phyloP scores from a whole-genome alignment of 2,113 vertebrate genomes.

The Leucosticte australis region DNA sequence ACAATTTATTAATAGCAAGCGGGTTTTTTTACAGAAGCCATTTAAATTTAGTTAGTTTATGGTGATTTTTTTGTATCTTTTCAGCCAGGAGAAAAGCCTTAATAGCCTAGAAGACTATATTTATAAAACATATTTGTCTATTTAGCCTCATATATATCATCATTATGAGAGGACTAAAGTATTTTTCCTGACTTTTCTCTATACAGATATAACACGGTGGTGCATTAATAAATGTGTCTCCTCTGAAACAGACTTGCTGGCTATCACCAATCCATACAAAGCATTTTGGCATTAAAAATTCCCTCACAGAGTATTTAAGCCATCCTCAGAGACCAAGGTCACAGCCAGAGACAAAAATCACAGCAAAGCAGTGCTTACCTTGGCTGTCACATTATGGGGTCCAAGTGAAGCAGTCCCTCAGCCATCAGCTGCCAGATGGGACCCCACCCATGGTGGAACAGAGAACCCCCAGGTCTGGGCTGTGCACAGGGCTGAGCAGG shows the following conservation, averaged over 20 bases:
- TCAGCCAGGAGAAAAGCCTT: constrained; percentile 31
- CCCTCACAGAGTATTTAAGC: background rate
- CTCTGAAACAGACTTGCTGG: constrained; percentile 2
- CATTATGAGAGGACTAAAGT: constrained; percentile 33
- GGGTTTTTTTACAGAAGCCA: background rate
- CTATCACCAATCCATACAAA: constrained; percentile 11
- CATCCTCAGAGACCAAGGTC: background rate
- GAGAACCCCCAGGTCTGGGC: rapidly evolving
- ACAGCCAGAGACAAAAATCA: background rate
- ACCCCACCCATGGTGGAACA: background rate
- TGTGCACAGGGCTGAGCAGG: rapidly evolving
- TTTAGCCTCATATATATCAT: constrained; percentile 42
- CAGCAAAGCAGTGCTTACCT: background rate
- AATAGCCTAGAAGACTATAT: constrained; percentile 53
- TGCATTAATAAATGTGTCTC: background rate
- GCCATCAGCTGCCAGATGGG: background rate
- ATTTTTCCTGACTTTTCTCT: constrained; percentile 13
- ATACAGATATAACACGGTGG: background rate
- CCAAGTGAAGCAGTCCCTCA: background rate
- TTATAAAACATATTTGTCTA: constrained; percentile 63
- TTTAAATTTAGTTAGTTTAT: constrained; percentile 62
- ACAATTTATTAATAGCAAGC: constrained; percentile 61
- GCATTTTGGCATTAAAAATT: background rate
- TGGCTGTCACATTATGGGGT: background rate
- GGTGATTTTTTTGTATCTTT: constrained; percentile 46